Base-by-base conservation (phyloP, 2,888 invertebrate genomes). In the Noctua janthe region DNA sequence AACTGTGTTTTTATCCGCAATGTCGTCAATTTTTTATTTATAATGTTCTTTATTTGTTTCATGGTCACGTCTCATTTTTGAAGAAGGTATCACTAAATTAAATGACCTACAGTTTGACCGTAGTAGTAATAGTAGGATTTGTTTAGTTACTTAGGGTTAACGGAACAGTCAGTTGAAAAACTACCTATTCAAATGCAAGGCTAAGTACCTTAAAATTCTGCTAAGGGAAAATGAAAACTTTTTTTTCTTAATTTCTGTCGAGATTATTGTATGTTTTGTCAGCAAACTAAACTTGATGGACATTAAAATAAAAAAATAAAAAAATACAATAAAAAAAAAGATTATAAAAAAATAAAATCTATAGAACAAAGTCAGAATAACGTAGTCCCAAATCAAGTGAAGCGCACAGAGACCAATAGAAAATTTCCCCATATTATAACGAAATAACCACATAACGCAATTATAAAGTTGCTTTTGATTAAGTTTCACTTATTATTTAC, bases 401-500 rank as follows among this genome's bases (percentile, higher is more conserved):
- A 77, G 64, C 66, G 64, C 71, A 77, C 67, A 67, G 59, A 83
- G 54, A 29, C 62, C 39, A 78, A 70, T 66, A 66, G 71, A 71
- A 82, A 71, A 82, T 71, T 13, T 56, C 54, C 66, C 71, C n/a
- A 74, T 8, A 64, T 35, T 35, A 70, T 49, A 72, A 74, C n/a
- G n/a, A 43, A 77, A 67, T 83, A 77, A 83, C 76, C 74, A 76
- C 75, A 43, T 89, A 89, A 90, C 66, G 69, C 82, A 80, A 88
- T 92, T 91, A 92, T 84, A 88, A 90, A 90, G 88, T 90, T 88
- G 88, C 91, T 92, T 93, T 93, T 91, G 90, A 90, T 91, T 90
- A 93, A 93, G 92, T 92, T 35, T 91, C 74, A 87, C 88, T 92
- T 83, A 91, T 92, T 94, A 93, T 91, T 91, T 84, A 92, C 92